Base-by-base conservation (phyloP, 2,113 vertebrate genomes). In the Pluvialis apricaria region DNA sequence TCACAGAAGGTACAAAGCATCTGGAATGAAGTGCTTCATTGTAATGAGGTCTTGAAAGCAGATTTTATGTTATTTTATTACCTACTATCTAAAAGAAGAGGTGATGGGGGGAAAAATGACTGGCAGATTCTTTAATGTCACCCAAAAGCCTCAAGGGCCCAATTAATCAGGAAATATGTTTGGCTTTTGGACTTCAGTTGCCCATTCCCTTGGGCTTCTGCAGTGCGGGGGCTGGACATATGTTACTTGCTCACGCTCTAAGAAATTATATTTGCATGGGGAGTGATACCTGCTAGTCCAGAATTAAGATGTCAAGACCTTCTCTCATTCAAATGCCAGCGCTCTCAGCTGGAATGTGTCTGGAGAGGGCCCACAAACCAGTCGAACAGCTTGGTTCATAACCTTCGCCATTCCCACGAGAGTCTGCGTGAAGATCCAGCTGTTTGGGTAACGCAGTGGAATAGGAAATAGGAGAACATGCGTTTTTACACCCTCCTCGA, bases 41-140 rank as follows among this genome's bases (percentile, higher is more conserved):
- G 40, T 70, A 85, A 76, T 31, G 45, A 92, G 81, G 29, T 58
- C 89, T 34, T 82, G 75, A 92, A 95, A 95, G 80, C 62, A 80
- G 87, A 91, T 64, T 95, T 95, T 88, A 42, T 60, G 38, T 82
- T 92, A 70, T 94, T 82, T 95, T 93, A 78, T 64, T 51, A 84
- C 72, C 90, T 82, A 68, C 34, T 87, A 69, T 81, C 84, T 90
- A 83, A 95, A 94, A 79, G 51, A 84, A 84, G 89, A 89, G 32
- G 85, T 69, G 80, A 70, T 52, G 28, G 25, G 65, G 66, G 9
- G 3, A 2, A 31, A 60, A 95, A 95, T 97, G 96, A 97, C 87
- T 96, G 96, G 95, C 97, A 97, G 84, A 96, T 97, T 96, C 92
- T 97, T 95, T 97, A 96, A 97, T 97, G 95, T 97, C 96, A 97